Evolutionary conservation across 2,113 vertebrate species (phyloP).

Genomic region (Hydropotes inermis): DNA sequence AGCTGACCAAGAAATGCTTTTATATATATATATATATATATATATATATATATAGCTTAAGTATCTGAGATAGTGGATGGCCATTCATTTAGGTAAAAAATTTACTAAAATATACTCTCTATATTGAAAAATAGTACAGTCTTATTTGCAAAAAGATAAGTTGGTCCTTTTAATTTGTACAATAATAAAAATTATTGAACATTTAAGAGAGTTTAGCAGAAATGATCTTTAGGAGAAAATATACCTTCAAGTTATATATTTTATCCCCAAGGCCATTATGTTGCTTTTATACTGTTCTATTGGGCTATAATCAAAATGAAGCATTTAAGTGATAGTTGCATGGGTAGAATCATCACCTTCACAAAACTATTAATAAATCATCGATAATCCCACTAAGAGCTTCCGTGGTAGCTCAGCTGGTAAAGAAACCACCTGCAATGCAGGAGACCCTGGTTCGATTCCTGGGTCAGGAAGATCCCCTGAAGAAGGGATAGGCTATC

Average conservation of each 20-base stretch:
- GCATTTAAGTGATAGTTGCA: background rate
- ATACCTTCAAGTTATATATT: background rate
- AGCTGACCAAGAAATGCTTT: background rate
- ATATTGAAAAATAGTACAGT: background rate
- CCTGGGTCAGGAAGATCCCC: background rate
- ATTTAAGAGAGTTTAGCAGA: background rate
- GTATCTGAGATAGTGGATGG: background rate
- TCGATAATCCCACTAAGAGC: background rate
- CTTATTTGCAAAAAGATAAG: background rate
- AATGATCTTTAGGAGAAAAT: background rate
- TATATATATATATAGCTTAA: background rate
- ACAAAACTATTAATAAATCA: background rate
- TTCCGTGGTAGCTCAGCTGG: background rate
- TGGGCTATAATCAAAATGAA: background rate
- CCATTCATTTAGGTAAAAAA: background rate
- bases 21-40: background rate
- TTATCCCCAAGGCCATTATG: background rate
- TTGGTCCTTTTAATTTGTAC: background rate
- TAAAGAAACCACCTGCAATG: background rate
- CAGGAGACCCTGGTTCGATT: background rate
- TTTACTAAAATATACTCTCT: background rate
- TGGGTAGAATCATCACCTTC: background rate
- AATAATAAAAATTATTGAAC: constrained; percentile 28
- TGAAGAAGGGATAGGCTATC: background rate
- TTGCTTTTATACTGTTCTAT: background rate